Conservation (phyloP, 2,888 invertebrate genomes). For the Mimachlamys varia region DNA sequence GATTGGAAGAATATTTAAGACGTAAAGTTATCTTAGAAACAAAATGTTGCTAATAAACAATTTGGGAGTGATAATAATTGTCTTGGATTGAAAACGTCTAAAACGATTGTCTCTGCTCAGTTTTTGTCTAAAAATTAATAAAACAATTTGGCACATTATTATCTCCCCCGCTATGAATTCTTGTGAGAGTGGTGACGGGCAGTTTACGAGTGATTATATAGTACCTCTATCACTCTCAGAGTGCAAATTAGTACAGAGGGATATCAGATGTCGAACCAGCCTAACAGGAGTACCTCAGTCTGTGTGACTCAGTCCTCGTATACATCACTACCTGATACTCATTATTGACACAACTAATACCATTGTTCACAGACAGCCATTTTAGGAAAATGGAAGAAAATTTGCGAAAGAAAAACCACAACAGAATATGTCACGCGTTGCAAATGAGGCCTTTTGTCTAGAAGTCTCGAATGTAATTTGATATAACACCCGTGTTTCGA, state of each 20-base stretch:
- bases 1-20: too few relatives aligned
- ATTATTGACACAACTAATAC: conserved; percentile 6
- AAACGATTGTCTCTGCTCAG: neutral
- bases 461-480: conserved; percentile 3
- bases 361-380: neutral
- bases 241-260: conserved; percentile 22
- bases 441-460: neutral
- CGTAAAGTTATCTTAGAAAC: too few relatives aligned
- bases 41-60: too few relatives aligned
- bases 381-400: conserved; percentile 26
- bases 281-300: neutral
- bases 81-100: neutral
- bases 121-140: neutral
- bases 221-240: neutral
- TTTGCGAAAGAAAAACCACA: conserved; percentile 10
- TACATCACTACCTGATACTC: conserved; percentile 1
- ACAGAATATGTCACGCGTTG: conserved; percentile 15
- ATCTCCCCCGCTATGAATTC: neutral
- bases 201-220: neutral
- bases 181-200: neutral
- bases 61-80: neutral
- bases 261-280: neutral
- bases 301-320: neutral
- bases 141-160: neutral
- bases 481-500: neutral